Percentiles rank a stretch among this genome's conserved stretches.
Conservation (phyloP, 2,888 invertebrate species). For the Meghimatium bilineatum region DNA sequence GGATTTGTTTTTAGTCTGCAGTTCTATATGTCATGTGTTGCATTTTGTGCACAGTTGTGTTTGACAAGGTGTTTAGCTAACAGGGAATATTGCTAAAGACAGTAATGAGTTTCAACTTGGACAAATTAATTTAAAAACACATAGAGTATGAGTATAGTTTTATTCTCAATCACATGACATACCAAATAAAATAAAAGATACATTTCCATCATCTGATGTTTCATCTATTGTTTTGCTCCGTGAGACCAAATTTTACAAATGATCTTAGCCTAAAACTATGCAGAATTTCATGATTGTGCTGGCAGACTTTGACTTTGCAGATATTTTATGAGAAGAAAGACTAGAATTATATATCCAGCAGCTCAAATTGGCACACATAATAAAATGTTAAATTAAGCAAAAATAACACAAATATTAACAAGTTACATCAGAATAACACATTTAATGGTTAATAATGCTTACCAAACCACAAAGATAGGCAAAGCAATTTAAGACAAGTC, state of each 20-base stretch:
- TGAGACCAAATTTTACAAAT: neutral
- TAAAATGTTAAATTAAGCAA: neutral
- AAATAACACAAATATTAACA: neutral
- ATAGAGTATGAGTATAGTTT: neutral
- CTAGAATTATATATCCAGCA: neutral
- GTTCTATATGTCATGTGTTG: no score
- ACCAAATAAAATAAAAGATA: neutral
- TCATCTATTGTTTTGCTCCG: neutral
- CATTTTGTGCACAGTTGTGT: no score
- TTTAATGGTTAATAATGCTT: neutral
- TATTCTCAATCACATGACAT: neutral
- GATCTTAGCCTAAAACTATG: neutral
- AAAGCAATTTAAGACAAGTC: no score
- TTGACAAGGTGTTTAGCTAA: no score
- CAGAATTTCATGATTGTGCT: neutral
- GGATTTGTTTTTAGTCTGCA: no score
- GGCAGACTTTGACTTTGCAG: neutral
- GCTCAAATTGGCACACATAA: neutral
- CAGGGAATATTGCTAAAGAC: neutral
- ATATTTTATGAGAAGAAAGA: neutral
- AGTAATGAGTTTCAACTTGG: neutral
- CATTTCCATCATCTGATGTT: neutral
- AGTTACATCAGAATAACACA: slow-evolving; percentile 5
- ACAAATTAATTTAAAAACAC: neutral
- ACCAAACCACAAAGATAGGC: neutral